Conservation (phyloP, 1,140 invertebrate genomes). For the Eueides isabella region DNA sequence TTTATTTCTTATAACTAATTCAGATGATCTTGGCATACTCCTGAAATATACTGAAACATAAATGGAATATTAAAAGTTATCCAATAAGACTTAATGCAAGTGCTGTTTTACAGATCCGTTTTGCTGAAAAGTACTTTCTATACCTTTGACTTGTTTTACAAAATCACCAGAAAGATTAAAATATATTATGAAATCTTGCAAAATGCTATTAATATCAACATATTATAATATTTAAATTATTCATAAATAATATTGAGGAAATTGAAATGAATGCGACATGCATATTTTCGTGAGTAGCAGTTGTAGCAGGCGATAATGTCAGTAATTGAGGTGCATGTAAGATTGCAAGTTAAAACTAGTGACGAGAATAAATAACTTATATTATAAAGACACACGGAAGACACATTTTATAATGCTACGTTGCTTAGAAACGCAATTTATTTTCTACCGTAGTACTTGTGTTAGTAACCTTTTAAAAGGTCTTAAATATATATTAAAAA, state of each 20-base stretch:
- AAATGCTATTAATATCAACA: slow-evolving; percentile 26
- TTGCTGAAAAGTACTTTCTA: too few species aligned
- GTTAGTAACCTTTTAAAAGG: too few species aligned
- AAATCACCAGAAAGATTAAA: slow-evolving; percentile 3
- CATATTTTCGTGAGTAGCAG: slow-evolving; percentile 25
- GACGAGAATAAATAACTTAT: slow-evolving; percentile 17
- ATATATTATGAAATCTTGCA: slow-evolving; percentile 21
- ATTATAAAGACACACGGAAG: neutral
- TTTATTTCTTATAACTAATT: too few species aligned
- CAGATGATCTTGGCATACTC: too few species aligned
- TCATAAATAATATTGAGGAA: slow-evolving; percentile 32
- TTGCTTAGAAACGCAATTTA: neutral
- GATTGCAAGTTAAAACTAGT: slow-evolving; percentile 21
- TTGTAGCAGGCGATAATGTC: slow-evolving; percentile 17
- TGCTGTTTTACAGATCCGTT: too few species aligned
- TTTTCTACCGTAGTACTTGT: neutral
- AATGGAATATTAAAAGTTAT: too few species aligned
- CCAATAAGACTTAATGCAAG: too few species aligned
- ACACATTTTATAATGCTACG: neutral
- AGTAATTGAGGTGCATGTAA: slow-evolving; percentile 21
- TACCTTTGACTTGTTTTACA: too few species aligned
- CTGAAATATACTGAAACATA: too few species aligned
- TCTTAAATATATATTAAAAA: too few species aligned
- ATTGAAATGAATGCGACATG: slow-evolving; percentile 27
- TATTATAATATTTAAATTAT: slow-evolving; percentile 35